Percentiles rank a stretch among this genome's conserved stretches.
Evolutionary conservation across 2,888 invertebrate species (phyloP).

Genomic region (Dynastes maya): DNA sequence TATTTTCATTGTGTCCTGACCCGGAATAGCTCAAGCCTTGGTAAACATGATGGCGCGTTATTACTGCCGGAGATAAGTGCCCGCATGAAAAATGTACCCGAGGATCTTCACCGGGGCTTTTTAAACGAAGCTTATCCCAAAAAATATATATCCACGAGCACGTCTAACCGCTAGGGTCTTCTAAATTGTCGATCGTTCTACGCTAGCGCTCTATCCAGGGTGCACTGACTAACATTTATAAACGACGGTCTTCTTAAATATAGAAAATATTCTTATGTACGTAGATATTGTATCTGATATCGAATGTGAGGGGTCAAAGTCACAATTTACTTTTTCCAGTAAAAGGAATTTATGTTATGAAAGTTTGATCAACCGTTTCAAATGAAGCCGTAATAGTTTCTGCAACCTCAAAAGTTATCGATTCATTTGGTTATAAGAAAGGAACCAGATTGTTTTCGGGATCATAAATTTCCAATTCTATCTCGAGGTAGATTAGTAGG

Average conservation of each 20-base stretch:
- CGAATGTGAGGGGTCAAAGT: neutral
- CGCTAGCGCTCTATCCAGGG: conserved; percentile 18
- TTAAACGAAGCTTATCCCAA: conserved; percentile 42
- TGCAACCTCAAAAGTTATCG: neutral
- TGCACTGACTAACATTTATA: conserved; percentile 31
- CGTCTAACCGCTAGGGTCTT: conserved; percentile 39
- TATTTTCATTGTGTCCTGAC: conserved; percentile 65
- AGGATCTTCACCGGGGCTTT: conserved; percentile 37
- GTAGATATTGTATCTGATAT: neutral
- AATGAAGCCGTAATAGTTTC: too few species aligned
- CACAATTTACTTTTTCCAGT: neutral
- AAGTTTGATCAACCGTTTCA: too few species aligned
- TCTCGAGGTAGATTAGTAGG: too few species aligned
- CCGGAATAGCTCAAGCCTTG: conserved; percentile 63
- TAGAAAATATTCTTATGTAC: conserved; percentile 25
- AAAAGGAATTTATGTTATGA: too few species aligned
- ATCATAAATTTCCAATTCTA: too few species aligned
- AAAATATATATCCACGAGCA: conserved; percentile 42
- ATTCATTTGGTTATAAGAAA: neutral
- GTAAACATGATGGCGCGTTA: conserved; percentile 58
- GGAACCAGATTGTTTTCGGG: too few species aligned
- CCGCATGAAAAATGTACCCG: conserved; percentile 60
- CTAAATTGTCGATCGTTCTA: conserved; percentile 45
- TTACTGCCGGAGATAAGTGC: conserved; percentile 61
- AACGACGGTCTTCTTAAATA: conserved; percentile 22